Evolutionary conservation across 2,797 vertebrate genomes (phyloP), one percentile per base, ranked within the genome.

Genomic region (Spinus olivaceus): DNA sequence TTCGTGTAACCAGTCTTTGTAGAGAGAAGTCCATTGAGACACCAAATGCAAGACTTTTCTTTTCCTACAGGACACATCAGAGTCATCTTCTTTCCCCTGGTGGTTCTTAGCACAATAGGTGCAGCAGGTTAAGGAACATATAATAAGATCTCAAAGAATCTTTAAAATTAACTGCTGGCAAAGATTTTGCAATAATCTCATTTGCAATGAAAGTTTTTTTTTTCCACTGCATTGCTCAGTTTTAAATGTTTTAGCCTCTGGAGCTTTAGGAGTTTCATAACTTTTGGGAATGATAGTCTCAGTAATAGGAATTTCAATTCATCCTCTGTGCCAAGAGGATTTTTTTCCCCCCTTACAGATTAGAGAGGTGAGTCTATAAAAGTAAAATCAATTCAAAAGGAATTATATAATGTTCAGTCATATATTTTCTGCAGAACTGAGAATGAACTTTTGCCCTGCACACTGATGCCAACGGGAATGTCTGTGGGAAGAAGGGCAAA

Each of bases 91-190:
- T 94, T 99, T 99, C 51, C 98, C 98, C 95, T 98, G 97, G 95
- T 98, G 97, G 86, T 97, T 98, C 97, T 99, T 99, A 77, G 98
- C 98, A 97, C 98, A 99, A 99, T 99, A 99, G 97, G 99, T 99
- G 97, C 88, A 86, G 37, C 74, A 74, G 13, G 94, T 98, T 98
- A 98, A 98, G 98, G 96, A 96, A 97, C 22, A 91, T 69, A 82
- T 23, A 88, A 54, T 30, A 69, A 61, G 19, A 9, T 41, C 19
- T 76, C 47, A 61, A 44, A 78, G 67, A 89, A 95, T 74, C 27
- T 59, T 60, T 35, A 57, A 41, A 79, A 83, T 74, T 53, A 88
- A 79, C n/a, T 25, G 50, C 70, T 32, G 23, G 23, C 37, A 82
- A 90, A 90, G 39, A 66, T 6, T 74, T 72, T 25, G 19, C 25